Evolutionary conservation across 2,797 vertebrate genomes (phyloP), one percentile per base, ranked within the genome.

Genomic region (Morus bassanus): DNA sequence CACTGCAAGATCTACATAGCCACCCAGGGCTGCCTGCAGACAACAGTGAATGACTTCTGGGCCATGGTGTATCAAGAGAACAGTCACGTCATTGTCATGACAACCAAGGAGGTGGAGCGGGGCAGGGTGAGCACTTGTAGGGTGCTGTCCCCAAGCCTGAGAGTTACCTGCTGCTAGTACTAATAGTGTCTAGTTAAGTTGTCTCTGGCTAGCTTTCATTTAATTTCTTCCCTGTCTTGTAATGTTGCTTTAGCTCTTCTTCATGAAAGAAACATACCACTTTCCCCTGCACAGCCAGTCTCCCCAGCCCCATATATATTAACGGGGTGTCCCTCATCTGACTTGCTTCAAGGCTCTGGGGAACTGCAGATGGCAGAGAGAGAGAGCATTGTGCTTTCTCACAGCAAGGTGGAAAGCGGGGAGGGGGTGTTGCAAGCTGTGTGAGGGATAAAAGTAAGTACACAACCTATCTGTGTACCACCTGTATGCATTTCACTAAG

Each of bases 51-150:
- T 2, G 99, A 99, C 98, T 99, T 99, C 98, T 99, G 99, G 99
- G 98, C 98, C 93, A 98, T 98, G 99, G 98, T 99, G 57, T 98
- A 99, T 92, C 99, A 99, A 92, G 99, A 99, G 97, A 99, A 99
- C 77, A 98, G 98, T 0, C 98, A 98, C 1, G 98, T 99, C 96
- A 99, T 99, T 9, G 98, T 99, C 93, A 99, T 99, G 98, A 99
- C 99, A 6, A 99, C 98, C 35, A 99, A 98, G 97, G 98, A 99
- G 96, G 98, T 98, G 97, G 99, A 99, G 93, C 93, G 98, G 95
- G 98, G 98, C 88, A 97, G 98, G 98, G 99, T 99, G 96, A 98
- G 98, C 14, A 4, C 35, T 9, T 7, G 19, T 0, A 45, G 61
- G 67, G 10, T 23, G 39, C 67, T 15, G 27, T 46, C 67, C 50